phyloP scores from a whole-genome alignment of 2,113 vertebrate genomes.

The Pterocles burchelli region DNA sequence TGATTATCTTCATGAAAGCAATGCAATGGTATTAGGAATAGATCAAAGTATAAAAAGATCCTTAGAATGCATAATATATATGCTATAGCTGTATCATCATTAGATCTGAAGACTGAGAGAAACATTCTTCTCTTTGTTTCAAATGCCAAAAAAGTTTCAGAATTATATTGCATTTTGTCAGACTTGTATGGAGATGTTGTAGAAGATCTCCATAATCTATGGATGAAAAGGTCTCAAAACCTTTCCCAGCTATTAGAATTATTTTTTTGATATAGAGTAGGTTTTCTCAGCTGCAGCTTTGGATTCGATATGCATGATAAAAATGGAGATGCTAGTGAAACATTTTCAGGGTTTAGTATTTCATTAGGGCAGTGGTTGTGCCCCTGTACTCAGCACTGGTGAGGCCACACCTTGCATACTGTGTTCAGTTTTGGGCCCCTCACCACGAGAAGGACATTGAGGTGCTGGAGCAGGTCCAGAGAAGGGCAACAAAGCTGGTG shows the following conservation, averaged over 20 bases:
- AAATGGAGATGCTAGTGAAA: background rate
- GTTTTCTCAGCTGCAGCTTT: background rate
- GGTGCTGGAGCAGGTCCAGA: too few species aligned
- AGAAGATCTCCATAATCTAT: background rate
- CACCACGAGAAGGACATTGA: too few species aligned
- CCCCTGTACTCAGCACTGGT: too few species aligned
- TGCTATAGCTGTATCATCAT: background rate
- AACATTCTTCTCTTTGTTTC: background rate
- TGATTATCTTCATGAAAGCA: background rate
- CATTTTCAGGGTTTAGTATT: background rate
- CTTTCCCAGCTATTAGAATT: background rate
- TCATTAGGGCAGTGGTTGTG: background rate
- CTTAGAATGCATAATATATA: background rate
- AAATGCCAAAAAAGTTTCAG: background rate
- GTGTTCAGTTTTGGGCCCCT: too few species aligned
- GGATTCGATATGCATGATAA: background rate
- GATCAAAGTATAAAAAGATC: background rate
- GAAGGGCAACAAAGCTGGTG: too few species aligned
- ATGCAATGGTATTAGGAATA: background rate
- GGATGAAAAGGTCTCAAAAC: background rate
- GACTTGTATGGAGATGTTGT: background rate
- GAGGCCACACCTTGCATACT: too few species aligned
- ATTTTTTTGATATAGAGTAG: background rate
- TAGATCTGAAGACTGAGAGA: background rate
- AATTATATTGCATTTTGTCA: background rate